Base-by-base conservation (phyloP, 1,140 invertebrate species). In the Cherax quadricarinatus region DNA sequence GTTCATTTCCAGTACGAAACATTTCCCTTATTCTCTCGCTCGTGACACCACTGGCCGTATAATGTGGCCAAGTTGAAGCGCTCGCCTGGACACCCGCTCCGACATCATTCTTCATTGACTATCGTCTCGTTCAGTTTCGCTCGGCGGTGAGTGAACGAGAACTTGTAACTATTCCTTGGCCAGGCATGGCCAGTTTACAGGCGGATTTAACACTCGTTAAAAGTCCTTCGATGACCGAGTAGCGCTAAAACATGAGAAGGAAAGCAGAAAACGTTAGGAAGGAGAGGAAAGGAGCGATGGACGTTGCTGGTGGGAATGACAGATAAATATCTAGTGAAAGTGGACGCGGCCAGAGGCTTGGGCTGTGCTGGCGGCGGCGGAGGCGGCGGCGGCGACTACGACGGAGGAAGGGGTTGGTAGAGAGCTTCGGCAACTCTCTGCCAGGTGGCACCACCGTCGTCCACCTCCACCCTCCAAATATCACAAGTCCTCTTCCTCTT, bases 11-110 rank as follows among this genome's bases (percentile, higher is more conserved):
- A 84, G 62, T 62, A 84, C 81, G 80, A 90, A 90, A 90, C 81
- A 90, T 90, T 90, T 90, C 88, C 88, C 88, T 90, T 84, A 90
- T 90, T 90, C 88, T 84, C 88, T 84, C 18, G 81, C 88, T 84
- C 80, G 88, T 90, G 88, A 90, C 88, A 90, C 88, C 88, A 90
- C 57, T 70, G 88, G 88, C 88, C 88, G 88, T 84, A 90, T 90
- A 90, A 90, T 90, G 88, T 78, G 81, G 88, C 62, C 88, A 90
- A 83, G 81, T 90, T 90, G 88, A 90, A 84, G 88, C 88, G 53
- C 51, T 62, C 73, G 53, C 81, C 86, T 57, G 86, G 86, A 88
- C 49, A 79, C 84, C 30, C n/a, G 14, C 81, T 53, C 18, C 70
- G 9, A 75, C 86, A 82, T 84, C 88, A 75, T 89, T 89, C 88